Evolutionary conservation across 2,888 invertebrate species (phyloP).

Genomic region (Phoenoteleia sp.): DNA sequence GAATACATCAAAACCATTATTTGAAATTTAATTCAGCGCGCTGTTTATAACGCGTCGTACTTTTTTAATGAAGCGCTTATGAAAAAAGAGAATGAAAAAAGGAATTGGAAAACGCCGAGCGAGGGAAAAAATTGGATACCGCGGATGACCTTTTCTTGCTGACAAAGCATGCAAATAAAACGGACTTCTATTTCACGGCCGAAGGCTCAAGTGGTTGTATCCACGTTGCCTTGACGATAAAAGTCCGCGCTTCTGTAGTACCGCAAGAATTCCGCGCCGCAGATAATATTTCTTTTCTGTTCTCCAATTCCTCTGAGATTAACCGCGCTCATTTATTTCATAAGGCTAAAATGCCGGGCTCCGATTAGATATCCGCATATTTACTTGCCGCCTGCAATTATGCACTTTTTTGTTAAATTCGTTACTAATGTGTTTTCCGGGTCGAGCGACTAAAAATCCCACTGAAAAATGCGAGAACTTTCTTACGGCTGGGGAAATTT

Average conservation of each 20-base stretch:
- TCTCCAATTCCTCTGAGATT: conserved; percentile 71
- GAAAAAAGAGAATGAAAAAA: background rate
- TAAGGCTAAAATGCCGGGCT: conserved; percentile 69
- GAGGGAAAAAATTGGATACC: conserved; percentile 43
- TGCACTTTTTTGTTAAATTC: conserved; percentile 60
- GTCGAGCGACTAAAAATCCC: conserved; percentile 51
- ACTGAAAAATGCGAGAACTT: conserved; percentile 16
- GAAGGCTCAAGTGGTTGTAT: conserved; percentile 67
- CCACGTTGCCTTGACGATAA: conserved; percentile 76
- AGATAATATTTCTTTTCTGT: conserved; percentile 73
- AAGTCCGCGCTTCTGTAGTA: conserved; percentile 69
- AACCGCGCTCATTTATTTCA: conserved; percentile 74
- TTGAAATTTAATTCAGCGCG: conserved; percentile 13
- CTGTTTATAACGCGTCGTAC: conserved; percentile 20
- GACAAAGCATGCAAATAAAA: conserved; percentile 69
- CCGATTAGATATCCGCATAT: conserved; percentile 74
- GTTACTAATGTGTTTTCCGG: conserved; percentile 59
- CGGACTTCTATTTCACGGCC: conserved; percentile 62
- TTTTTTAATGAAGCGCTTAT: too few species aligned
- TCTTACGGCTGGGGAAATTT: too few species aligned
- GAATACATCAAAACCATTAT: conserved; percentile 30
- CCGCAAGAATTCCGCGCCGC: conserved; percentile 68
- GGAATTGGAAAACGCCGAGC: conserved; percentile 17
- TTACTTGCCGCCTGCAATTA: conserved; percentile 68
- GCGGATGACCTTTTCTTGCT: conserved; percentile 66